Evolutionary conservation across 2,113 vertebrate genomes (phyloP), one percentile per base, ranked within the genome.

Genomic region (Tenrec ecaudatus): DNA sequence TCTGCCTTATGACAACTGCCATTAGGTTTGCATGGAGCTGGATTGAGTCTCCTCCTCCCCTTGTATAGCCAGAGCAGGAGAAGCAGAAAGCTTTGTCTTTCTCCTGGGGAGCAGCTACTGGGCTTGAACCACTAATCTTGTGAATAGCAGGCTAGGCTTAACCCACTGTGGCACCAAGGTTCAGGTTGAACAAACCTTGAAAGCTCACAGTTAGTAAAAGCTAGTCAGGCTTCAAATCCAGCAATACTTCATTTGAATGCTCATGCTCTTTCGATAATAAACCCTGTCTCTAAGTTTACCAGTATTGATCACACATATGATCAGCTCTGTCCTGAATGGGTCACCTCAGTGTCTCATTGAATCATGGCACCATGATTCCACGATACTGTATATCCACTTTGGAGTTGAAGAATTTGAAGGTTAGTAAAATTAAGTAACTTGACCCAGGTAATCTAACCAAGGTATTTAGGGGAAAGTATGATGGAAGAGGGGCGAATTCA

Each of bases 331-430:
- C 87, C 60, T n/a, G 23, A 88, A 78, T n/a, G 16, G 16, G 29
- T 69, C 23, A 47, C 16, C 29, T 79, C 6, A 6, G 38, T 5
- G 25, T 84, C 33, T 94, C 62, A 36, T 27, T 80, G 57, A 75
- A 68, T 62, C 36, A 47, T 40, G 4, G 78, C 19, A 31, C 47
- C 76, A 25, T 71, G n/a, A 36, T 82, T 64, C 43, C 22, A 68
- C 10, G 1, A 80, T 60, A 10, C 17, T 75, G 71, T 14, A 47
- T 25, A 38, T 9, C 10, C 43, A 36, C 33, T 73, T 68, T 88
- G 57, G 16, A 60, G 68, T 25, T 76, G 88, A 86, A 73, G 66
- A 86, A 81, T 92, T 29, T 33, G 1, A 88, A 91, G 91, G 68
- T 60, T 47, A 88, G 36, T 5, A 77, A 36, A 77, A 76, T n/a